Evolutionary conservation across 2,797 vertebrate genomes (phyloP).

Genomic region (Chaetophractus vellerosus): DNA sequence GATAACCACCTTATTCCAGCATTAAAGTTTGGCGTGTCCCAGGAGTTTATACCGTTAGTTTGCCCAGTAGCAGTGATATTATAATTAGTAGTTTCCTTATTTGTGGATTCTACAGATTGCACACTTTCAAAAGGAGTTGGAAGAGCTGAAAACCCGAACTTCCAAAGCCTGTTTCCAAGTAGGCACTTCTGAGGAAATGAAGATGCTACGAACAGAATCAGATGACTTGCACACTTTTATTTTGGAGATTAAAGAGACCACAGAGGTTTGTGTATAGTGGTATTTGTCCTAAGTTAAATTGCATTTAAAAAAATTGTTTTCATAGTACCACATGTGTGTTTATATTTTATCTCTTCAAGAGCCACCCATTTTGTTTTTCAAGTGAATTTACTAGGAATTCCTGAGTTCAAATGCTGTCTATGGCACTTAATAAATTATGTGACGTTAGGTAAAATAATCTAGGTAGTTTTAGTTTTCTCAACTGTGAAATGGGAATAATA

Average conservation of each 20-base stretch:
- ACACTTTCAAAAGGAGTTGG: conserved; percentile 97
- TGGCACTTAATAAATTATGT: background rate
- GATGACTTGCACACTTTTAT: conserved; percentile 94
- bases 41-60: accelerated
- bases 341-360: background rate
- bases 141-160: conserved; percentile 95
- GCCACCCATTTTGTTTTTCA: background rate
- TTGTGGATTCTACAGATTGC: conserved; percentile 91
- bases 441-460: background rate
- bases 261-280: conserved; percentile 91
- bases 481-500: background rate
- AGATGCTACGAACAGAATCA: conserved; percentile 92
- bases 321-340: accelerated
- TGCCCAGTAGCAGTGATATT: background rate
- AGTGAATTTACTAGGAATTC: background rate
- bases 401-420: background rate
- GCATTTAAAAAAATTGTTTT: background rate
- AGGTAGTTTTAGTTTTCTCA: background rate
- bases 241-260: conserved; percentile 97
- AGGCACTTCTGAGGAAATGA: conserved; percentile 95
- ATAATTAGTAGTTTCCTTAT: background rate
- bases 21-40: accelerated
- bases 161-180: conserved; percentile 94
- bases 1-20: no score
- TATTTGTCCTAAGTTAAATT: background rate